Evolutionary conservation across 2,113 vertebrate species (phyloP), one percentile per base, ranked within the genome.

Genomic region (Mesoclemmys tuberculata): DNA sequence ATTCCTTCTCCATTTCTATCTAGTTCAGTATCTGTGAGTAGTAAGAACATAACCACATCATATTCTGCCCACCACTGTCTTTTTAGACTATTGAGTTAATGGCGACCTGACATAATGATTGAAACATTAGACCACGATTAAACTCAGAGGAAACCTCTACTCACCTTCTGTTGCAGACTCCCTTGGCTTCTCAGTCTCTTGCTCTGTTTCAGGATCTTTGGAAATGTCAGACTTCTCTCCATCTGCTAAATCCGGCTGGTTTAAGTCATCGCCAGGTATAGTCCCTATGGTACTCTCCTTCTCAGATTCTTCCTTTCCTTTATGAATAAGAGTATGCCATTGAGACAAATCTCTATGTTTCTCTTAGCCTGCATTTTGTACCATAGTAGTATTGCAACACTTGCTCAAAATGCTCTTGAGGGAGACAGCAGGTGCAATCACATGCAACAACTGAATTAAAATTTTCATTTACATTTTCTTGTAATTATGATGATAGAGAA

Each of bases 281-380:
- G 61, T n/a, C 35, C 61, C 61, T 6, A n/a, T 35, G 16, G 5
- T 68, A n/a, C 31, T 68, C 31, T n/a, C 35, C 19, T 77, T 61
- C 41, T 41, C 82, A 80, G 12, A 82, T 46, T 80, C 27, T 95
- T 87, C 12, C 1, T 52, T 71, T 79, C 84, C 4, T 80, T 89
- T 58, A 81, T 3, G 11, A 80, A 87, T 83, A 92, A 3, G 2
- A 74, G 7, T 54, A 87, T 0, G 12, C 26, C 16, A 46, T 0
- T 3, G 6, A 89, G 38, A 82, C 46, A 68, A 79, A 46, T 80
- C 24, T 77, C 19, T 49, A 13, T 6, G 82, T 18, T 83, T 31
- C 52, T 83, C 87, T 87, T 10, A 71, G 78, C n/a, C 48, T 88
- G 46, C 71, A 88, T 89, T 80, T 2, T 11, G n/a, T 83, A 83